These are phyloP conservation scores for Empidonax alnorum DNA, from an alignment of 2,113 vertebrate genomes.

Conservation along the genomic window DNA sequence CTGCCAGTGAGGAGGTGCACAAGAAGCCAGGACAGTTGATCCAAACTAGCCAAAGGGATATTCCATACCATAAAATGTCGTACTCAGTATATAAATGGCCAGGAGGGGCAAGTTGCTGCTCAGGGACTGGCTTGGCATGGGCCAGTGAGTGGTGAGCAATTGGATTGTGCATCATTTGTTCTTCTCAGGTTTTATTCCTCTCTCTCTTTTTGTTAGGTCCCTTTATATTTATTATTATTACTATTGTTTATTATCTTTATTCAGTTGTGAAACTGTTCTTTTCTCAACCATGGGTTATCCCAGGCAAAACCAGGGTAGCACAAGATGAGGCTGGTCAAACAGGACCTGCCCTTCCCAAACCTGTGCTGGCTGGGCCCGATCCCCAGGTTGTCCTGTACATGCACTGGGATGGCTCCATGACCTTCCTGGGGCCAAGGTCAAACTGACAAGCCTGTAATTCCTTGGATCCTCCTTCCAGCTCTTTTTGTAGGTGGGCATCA, in stretches of 20 bases:
- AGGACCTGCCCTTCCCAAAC: neutral
- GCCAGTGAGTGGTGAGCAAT: neutral
- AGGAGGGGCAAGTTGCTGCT: neutral
- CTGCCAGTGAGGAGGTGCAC: neutral
- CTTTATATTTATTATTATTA: neutral
- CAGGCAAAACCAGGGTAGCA: neutral
- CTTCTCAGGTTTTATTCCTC: neutral
- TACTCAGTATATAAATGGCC: neutral
- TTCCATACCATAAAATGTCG: neutral
- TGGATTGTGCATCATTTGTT: neutral
- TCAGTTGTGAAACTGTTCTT: neutral
- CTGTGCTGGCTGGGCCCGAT: neutral
- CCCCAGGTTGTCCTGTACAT: neutral
- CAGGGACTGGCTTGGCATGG: neutral
- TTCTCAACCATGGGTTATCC: neutral
- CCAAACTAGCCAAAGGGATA: neutral
- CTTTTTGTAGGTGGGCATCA: neutral
- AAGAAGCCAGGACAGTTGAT: neutral
- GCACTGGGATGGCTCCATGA: neutral
- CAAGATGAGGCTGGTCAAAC: neutral
- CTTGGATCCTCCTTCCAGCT: neutral
- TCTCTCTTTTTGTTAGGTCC: neutral
- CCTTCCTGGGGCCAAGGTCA: neutral
- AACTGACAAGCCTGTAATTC: neutral
- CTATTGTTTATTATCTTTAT: neutral